Conservation (phyloP, 1,140 invertebrate genomes). For the Bombus difficillimus region DNA sequence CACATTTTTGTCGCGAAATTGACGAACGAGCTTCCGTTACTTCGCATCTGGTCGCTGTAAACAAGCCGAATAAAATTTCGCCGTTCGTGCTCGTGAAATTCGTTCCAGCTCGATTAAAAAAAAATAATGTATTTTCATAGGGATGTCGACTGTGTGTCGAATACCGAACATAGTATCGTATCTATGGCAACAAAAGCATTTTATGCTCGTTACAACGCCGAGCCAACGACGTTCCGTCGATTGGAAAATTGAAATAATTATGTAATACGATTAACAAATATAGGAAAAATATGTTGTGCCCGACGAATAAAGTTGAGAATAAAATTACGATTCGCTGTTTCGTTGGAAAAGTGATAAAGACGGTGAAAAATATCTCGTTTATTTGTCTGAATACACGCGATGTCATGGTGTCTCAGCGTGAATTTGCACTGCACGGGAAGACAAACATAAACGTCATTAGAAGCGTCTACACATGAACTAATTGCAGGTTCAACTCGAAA, state of each 20-base stretch:
- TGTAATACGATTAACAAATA: neutral
- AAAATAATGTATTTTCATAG: neutral
- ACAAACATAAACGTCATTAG: conserved; percentile 32
- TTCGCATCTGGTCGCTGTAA: neutral
- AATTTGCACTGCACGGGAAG: neutral
- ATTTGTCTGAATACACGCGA: too few relatives aligned
- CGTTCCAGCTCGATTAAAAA: neutral
- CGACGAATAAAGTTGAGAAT: neutral
- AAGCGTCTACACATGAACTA: conserved; percentile 1
- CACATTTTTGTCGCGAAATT: neutral
- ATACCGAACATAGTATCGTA: neutral
- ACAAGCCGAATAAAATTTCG: conserved; percentile 6
- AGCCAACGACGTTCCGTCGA: neutral
- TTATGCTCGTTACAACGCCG: neutral
- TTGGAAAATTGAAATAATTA: neutral
- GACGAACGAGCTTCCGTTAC: neutral
- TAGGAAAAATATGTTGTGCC: neutral
- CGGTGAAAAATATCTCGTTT: neutral
- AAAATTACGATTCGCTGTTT: neutral
- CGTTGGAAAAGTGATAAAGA: too few relatives aligned
- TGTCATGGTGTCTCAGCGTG: too few relatives aligned
- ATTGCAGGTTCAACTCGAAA: conserved; percentile 3
- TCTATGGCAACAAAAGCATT: neutral
- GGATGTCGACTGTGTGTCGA: neutral
- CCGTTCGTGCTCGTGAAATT: neutral